phyloP scores from a whole-genome alignment of 2,113 vertebrate species.

The Typhlomys cinereus region DNA sequence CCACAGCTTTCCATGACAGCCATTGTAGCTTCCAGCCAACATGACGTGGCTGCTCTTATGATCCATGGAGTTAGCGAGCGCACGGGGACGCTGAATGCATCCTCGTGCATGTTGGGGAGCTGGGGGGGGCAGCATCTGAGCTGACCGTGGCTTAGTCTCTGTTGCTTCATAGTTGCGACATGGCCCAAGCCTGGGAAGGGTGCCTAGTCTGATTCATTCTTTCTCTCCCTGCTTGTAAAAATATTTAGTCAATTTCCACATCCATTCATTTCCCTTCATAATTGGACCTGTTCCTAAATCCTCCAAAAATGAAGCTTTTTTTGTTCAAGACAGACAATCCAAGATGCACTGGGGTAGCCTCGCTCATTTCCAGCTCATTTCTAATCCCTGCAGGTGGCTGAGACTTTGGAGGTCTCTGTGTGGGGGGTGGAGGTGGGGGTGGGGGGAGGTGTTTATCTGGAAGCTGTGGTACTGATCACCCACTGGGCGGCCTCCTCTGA shows the following conservation, averaged over 20 bases:
- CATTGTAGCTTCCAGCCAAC: no score
- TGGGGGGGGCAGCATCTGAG: neutral
- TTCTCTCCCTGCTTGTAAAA: neutral
- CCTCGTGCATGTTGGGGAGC: neutral
- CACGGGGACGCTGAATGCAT: neutral
- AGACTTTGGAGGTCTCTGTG: neutral
- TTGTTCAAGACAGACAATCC: neutral
- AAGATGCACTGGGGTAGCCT: neutral
- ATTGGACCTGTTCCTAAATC: neutral
- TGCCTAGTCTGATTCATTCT: neutral
- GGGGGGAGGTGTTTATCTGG: neutral
- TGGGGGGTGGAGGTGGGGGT: neutral
- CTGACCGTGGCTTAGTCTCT: neutral
- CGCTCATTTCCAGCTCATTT: neutral
- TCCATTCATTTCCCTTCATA: neutral
- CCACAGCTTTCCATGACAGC: neutral
- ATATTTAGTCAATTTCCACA: neutral
- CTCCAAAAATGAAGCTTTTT: neutral
- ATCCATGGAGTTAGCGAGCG: rapidly evolving
- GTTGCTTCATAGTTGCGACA: neutral
- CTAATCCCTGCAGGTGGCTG: rapidly evolving
- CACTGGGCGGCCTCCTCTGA: neutral
- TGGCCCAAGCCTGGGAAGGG: neutral
- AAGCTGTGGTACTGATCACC: neutral
- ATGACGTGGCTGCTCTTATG: neutral